Conservation (phyloP, 2,113 vertebrate species). For the Ramphastos sulfuratus region DNA sequence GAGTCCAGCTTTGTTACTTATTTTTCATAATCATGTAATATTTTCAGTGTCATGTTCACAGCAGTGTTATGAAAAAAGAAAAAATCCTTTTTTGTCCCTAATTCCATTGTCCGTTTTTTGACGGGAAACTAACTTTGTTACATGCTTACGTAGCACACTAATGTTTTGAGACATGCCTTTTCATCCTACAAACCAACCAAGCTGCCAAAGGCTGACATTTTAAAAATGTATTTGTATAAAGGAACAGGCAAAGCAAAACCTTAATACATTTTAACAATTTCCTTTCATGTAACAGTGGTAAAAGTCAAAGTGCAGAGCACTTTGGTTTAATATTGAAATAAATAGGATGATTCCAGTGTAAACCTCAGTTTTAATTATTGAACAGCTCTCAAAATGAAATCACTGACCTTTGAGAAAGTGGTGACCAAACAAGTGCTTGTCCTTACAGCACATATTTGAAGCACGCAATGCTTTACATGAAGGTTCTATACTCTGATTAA, state of each 20-base stretch:
- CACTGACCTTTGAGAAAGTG: slow-evolving; percentile 60
- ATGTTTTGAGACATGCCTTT: background rate
- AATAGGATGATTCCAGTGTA: slow-evolving; percentile 15
- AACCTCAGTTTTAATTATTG: slow-evolving; percentile 68
- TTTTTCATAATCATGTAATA: background rate
- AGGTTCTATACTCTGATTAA: background rate
- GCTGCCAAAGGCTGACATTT: background rate
- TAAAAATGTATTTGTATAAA: background rate
- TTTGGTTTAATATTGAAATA: slow-evolving; percentile 27
- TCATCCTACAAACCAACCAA: background rate
- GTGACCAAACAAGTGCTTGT: slow-evolving; percentile 47
- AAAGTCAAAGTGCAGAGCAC: slow-evolving; percentile 19
- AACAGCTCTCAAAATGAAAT: slow-evolving; percentile 48
- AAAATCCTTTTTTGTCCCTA: background rate
- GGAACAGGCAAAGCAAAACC: background rate
- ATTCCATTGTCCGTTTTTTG: background rate
- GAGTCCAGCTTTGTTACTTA: background rate
- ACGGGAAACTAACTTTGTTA: background rate
- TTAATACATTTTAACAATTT: background rate
- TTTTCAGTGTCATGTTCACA: background rate
- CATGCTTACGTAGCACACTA: background rate
- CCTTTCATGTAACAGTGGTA: background rate
- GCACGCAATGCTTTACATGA: background rate
- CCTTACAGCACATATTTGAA: background rate
- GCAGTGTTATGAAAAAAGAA: too few relatives aligned